These are phyloP conservation scores for Aphelenchoides bicaudatus DNA, from an alignment of 2,888 invertebrate genomes.

Conservation along the genomic window DNA sequence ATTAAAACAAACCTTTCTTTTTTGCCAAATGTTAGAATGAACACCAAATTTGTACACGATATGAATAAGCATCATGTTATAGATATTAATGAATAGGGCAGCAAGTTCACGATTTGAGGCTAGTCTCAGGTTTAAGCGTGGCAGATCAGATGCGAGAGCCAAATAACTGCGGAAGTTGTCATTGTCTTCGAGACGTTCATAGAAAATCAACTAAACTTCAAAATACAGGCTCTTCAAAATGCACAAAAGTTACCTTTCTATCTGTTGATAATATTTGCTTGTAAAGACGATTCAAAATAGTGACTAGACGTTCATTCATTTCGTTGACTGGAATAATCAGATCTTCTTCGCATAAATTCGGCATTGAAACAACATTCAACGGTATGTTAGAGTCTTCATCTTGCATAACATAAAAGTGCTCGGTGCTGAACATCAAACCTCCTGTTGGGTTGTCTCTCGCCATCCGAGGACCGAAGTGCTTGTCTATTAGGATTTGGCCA, in stretches of 20 bases:
- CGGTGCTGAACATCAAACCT: slow-evolving; percentile 5
- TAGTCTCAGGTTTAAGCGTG: slow-evolving; percentile 46
- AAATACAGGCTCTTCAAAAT: slow-evolving; percentile 14
- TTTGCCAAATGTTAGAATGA: slow-evolving; percentile 63
- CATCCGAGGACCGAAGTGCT: slow-evolving; percentile 28
- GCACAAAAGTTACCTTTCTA: slow-evolving; percentile 55
- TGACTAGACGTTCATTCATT: slow-evolving; percentile 61
- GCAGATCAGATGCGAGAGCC: slow-evolving; percentile 59
- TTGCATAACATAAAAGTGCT: slow-evolving; percentile 5
- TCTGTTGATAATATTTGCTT: slow-evolving; percentile 59
- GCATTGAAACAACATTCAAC: neutral
- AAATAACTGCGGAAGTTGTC: slow-evolving; percentile 61
- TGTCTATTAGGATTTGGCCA: slow-evolving; percentile 61
- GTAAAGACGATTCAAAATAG: slow-evolving; percentile 62
- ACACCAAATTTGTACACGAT: slow-evolving; percentile 62
- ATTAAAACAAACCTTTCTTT: slow-evolving; percentile 61
- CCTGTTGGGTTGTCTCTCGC: neutral
- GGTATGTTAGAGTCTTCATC: slow-evolving; percentile 16
- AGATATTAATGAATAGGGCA: slow-evolving; percentile 65
- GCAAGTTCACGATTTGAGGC: slow-evolving; percentile 60
- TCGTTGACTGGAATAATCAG: slow-evolving; percentile 42
- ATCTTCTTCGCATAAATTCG: neutral
- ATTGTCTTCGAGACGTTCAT: slow-evolving; percentile 61
- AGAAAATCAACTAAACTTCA: slow-evolving; percentile 60
- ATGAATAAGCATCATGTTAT: slow-evolving; percentile 65